Percentiles rank a stretch among this genome's conserved stretches.
These are phyloP conservation scores for Darevskia mixta DNA, from an alignment of 2,797 vertebrate genomes.

Conservation along the genomic window DNA sequence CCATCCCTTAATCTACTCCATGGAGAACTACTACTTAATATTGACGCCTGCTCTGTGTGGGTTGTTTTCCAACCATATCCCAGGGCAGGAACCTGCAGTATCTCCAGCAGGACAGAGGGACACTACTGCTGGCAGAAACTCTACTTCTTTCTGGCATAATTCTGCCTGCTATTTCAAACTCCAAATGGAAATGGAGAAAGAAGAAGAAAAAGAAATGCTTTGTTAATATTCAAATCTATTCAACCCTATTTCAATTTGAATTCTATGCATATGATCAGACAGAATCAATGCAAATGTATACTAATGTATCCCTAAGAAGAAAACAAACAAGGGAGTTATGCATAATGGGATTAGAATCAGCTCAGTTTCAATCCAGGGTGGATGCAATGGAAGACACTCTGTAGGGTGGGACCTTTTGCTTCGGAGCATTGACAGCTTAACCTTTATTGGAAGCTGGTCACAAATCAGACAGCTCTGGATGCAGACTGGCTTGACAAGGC, in stretches of 20 bases:
- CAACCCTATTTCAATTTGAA: slow-evolving; percentile 81
- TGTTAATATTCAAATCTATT: slow-evolving; percentile 84
- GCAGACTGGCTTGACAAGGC: slow-evolving; percentile 12
- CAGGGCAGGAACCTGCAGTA: neutral
- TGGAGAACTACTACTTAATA: neutral
- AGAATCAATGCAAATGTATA: slow-evolving; percentile 83
- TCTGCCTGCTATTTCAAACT: slow-evolving; percentile 66
- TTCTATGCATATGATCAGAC: slow-evolving; percentile 81
- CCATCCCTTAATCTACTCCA: neutral
- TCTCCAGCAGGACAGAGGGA: neutral
- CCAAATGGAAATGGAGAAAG: slow-evolving; percentile 61
- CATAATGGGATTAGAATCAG: slow-evolving; percentile 79
- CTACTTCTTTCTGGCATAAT: slow-evolving; percentile 22
- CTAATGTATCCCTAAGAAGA: slow-evolving; percentile 79
- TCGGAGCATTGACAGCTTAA: slow-evolving; percentile 5
- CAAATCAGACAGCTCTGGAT: slow-evolving; percentile 31
- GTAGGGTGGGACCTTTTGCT: slow-evolving; percentile 11
- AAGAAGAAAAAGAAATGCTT: slow-evolving; percentile 65
- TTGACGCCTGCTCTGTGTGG: neutral
- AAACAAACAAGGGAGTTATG: slow-evolving; percentile 76
- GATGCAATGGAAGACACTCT: slow-evolving; percentile 1
- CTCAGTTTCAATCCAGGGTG: slow-evolving; percentile 30
- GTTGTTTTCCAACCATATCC: neutral
- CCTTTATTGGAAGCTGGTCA: slow-evolving; percentile 39
- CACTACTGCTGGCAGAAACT: neutral